phyloP scores from a whole-genome alignment of 2,888 invertebrate genomes.

The Chrysolina haemoptera region DNA sequence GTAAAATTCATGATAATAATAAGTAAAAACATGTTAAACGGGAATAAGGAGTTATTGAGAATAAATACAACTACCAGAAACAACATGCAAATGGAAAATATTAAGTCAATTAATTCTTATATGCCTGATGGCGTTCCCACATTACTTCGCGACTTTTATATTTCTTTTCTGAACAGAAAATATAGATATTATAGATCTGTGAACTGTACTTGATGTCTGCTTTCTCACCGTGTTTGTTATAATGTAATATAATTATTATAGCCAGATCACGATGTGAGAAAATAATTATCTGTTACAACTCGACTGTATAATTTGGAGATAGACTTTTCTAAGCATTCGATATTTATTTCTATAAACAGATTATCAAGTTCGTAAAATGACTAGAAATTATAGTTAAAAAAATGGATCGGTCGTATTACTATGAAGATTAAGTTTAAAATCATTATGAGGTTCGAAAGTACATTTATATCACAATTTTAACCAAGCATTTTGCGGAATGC shows the following conservation, averaged over 20 bases:
- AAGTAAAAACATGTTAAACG: too few relatives aligned
- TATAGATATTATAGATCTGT: constrained; percentile 19
- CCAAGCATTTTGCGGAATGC: too few relatives aligned
- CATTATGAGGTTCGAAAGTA: too few relatives aligned
- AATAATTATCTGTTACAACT: constrained; percentile 14
- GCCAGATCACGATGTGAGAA: constrained; percentile 27
- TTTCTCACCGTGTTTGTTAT: constrained; percentile 11
- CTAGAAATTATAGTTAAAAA: not conserved
- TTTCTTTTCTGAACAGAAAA: constrained; percentile 13
- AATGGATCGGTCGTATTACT: too few relatives aligned
- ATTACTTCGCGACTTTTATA: constrained; percentile 2
- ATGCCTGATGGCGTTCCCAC: constrained; percentile 18
- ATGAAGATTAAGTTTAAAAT: too few relatives aligned
- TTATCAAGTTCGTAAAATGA: too few relatives aligned
- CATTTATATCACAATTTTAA: too few relatives aligned
- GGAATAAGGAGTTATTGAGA: too few relatives aligned
- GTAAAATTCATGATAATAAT: too few relatives aligned
- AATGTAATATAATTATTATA: constrained; percentile 21
- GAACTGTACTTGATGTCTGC: constrained; percentile 14
- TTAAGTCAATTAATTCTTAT: not conserved
- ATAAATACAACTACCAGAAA: too few relatives aligned
- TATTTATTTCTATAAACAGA: constrained; percentile 10
- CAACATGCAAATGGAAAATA: not conserved
- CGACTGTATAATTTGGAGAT: constrained; percentile 6
- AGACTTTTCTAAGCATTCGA: not conserved